Conservation (phyloP, 64 coral and sea anemone genomes). For the Porites lutea region DNA sequence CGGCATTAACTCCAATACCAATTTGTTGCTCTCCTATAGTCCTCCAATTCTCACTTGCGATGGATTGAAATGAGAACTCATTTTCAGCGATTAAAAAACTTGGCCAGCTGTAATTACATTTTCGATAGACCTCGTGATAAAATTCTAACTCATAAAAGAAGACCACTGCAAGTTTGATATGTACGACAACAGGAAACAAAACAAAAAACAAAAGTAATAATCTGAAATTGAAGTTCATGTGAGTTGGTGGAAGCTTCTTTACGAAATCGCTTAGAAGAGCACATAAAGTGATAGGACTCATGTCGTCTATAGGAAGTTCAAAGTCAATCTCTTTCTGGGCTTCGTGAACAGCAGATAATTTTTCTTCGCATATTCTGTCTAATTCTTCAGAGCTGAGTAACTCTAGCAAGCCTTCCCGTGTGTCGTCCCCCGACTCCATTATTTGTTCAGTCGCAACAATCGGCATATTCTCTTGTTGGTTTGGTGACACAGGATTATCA, state of each 20-base stretch:
- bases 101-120: no score
- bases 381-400: neutral
- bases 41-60: no score
- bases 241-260: neutral
- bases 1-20: no score
- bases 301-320: conserved; percentile 9
- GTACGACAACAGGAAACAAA: neutral
- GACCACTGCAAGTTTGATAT: neutral
- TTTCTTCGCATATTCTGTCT: no score
- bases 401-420: neutral
- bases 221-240: neutral
- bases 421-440: no score
- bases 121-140: neutral
- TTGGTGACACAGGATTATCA: no score
- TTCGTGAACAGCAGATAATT: no score
- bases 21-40: no score
- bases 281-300: neutral
- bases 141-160: neutral
- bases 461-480: no score
- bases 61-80: no score
- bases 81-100: no score
- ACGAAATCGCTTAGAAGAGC: neutral
- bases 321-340: neutral
- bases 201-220: neutral
- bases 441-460: neutral